Conservation (phyloP, 2,797 vertebrate genomes). For the Melanotaenia pygmaea region DNA sequence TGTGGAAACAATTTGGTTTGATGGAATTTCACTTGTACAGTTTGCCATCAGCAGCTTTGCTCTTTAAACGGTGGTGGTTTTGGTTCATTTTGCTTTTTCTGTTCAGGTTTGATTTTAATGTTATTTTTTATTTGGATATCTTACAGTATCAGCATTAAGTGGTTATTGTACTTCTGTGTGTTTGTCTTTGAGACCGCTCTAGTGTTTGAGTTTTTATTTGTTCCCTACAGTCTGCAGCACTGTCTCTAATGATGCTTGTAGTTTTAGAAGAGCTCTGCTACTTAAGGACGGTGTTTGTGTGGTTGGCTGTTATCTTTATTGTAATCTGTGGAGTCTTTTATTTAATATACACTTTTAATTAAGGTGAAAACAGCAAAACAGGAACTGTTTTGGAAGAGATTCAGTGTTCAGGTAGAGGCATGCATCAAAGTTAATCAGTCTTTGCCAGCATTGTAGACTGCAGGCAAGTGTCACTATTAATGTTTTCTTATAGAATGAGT, state of each 20-base stretch:
- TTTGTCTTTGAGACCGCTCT: neutral
- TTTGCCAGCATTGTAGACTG: neutral
- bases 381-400: conserved; percentile 6
- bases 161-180: conserved; percentile 22
- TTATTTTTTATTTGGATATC: conserved; percentile 27
- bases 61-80: conserved; percentile 16
- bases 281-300: conserved; percentile 32
- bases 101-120: conserved; percentile 29
- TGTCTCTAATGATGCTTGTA: conserved; percentile 3
- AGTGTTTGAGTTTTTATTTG: conserved; percentile 4
- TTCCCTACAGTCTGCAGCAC: conserved; percentile 26
- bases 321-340: neutral
- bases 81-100: conserved; percentile 17
- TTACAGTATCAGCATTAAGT: conserved; percentile 21
- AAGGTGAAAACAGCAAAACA: neutral
- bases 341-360: too few relatives aligned
- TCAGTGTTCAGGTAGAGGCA: conserved; percentile 1
- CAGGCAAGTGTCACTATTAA: conserved; percentile 9
- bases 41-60: conserved; percentile 8
- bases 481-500: neutral
- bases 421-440: conserved; percentile 13
- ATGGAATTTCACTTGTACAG: conserved; percentile 8
- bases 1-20: neutral
- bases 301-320: conserved; percentile 17
- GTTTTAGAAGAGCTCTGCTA: conserved; percentile 35